Evolutionary conservation across 2,888 invertebrate species (phyloP).

Genomic region (Listrodromus nycthemerus): DNA sequence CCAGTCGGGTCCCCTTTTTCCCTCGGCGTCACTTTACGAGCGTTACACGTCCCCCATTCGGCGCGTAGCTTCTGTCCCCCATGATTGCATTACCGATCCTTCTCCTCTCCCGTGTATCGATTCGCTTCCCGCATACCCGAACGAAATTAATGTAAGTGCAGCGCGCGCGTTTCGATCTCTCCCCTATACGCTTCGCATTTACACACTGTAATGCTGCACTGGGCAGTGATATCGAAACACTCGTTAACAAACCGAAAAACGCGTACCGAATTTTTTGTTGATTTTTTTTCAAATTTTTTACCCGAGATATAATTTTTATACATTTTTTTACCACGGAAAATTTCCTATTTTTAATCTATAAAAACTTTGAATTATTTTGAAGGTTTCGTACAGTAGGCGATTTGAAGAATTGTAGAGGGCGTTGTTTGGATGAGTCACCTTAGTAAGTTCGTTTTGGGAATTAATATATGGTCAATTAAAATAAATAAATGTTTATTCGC

Average conservation of each 20-base stretch:
- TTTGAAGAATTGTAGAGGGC: too few relatives aligned
- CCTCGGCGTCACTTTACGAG: conserved; percentile 52
- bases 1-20: conserved; percentile 22
- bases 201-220: neutral
- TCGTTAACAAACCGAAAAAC: too few relatives aligned
- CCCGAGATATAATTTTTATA: too few relatives aligned
- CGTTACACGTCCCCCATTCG: conserved; percentile 32
- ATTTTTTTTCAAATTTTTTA: neutral
- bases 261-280: too few relatives aligned
- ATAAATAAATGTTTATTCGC: too few relatives aligned
- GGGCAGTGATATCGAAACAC: conserved; percentile 16
- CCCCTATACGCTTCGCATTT: neutral
- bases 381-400: too few relatives aligned
- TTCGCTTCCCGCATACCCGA: conserved; percentile 28
- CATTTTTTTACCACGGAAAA: too few relatives aligned
- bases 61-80: conserved; percentile 39
- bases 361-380: too few relatives aligned
- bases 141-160: conserved; percentile 11
- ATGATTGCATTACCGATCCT: conserved; percentile 53
- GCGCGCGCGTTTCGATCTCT: neutral
- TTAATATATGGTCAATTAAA: too few relatives aligned
- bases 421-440: too few relatives aligned
- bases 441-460: too few relatives aligned
- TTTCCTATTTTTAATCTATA: too few relatives aligned
- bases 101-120: conserved; percentile 36